These are phyloP conservation scores for Centropyge bicolor DNA, from an alignment of 2,797 vertebrate species.

Conservation along the genomic window DNA sequence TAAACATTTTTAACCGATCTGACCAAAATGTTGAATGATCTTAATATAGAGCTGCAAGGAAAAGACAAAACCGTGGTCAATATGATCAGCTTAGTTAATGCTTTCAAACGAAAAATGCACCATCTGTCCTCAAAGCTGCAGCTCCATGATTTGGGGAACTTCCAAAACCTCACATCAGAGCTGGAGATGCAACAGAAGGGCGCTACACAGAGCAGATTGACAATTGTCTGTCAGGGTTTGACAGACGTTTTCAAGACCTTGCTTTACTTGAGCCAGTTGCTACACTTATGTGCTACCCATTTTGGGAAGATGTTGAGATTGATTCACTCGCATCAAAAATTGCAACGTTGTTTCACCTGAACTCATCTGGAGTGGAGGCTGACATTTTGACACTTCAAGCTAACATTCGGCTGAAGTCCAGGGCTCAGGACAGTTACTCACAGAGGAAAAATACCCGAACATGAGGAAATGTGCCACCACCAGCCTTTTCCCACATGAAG, in stretches of 20 bases:
- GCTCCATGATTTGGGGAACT: conserved; percentile 5
- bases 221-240: neutral
- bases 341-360: too few species aligned
- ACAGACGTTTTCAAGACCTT: conserved; percentile 1
- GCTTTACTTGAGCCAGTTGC: neutral
- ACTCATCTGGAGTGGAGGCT: too few species aligned
- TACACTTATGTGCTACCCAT: neutral
- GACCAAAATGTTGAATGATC: too few species aligned
- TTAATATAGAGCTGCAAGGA: too few species aligned
- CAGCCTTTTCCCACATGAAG: neutral
- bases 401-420: too few species aligned
- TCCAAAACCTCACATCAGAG: neutral
- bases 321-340: neutral
- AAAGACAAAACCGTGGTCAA: too few species aligned
- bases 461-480: too few species aligned
- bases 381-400: too few species aligned
- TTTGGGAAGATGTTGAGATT: neutral
- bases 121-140: neutral
- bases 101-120: conserved; percentile 1
- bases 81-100: too few species aligned
- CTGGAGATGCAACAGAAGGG: neutral
- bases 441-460: neutral
- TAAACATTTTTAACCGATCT: too few species aligned
- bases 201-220: neutral
- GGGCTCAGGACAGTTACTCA: neutral